A percentile compares a stretch with the other conserved stretches of the same genome.
phyloP scores from a whole-genome alignment of 2,888 invertebrate genomes.

The Hemaris fuciformis region DNA sequence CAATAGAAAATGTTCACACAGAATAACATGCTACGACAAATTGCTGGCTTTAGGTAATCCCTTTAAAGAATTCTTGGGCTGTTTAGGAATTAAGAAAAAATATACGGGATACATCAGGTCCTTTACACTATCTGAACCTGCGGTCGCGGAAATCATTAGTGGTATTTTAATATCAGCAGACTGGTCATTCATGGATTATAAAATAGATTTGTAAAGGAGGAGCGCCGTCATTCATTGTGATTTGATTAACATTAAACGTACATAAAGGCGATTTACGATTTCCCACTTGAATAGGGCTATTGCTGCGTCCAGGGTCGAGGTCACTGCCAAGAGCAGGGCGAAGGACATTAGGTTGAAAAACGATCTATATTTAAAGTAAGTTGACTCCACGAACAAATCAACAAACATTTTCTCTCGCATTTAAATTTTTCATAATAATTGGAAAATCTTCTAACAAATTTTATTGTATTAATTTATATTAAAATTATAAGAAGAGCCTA shows the following conservation, averaged over 20 bases:
- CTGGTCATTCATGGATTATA: slow-evolving; percentile 45
- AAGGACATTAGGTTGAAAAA: slow-evolving; percentile 1
- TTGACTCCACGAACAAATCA: too few species aligned
- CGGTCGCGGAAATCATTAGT: slow-evolving; percentile 60
- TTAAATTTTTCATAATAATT: too few species aligned
- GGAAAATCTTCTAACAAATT: too few species aligned
- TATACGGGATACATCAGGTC: neutral
- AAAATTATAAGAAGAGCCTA: too few species aligned
- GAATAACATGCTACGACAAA: too few species aligned
- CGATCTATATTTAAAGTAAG: neutral
- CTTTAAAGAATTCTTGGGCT: neutral
- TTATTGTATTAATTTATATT: too few species aligned
- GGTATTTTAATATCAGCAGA: slow-evolving; percentile 44
- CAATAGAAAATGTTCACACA: too few species aligned
- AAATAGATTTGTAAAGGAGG: slow-evolving; percentile 54
- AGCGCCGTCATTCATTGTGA: slow-evolving; percentile 54
- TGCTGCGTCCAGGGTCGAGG: slow-evolving; percentile 54
- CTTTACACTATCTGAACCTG: slow-evolving; percentile 23
- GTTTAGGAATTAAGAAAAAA: neutral
- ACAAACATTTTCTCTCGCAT: too few species aligned
- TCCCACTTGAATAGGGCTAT: slow-evolving; percentile 55
- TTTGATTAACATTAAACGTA: slow-evolving; percentile 62
- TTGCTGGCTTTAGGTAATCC: too few species aligned
- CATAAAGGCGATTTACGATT: slow-evolving; percentile 66
- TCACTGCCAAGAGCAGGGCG: slow-evolving; percentile 64